Percentiles rank a stretch among this genome's conserved stretches.
phyloP scores from a whole-genome alignment of 2,888 invertebrate genomes.

The Onthophagus sagittarius region DNA sequence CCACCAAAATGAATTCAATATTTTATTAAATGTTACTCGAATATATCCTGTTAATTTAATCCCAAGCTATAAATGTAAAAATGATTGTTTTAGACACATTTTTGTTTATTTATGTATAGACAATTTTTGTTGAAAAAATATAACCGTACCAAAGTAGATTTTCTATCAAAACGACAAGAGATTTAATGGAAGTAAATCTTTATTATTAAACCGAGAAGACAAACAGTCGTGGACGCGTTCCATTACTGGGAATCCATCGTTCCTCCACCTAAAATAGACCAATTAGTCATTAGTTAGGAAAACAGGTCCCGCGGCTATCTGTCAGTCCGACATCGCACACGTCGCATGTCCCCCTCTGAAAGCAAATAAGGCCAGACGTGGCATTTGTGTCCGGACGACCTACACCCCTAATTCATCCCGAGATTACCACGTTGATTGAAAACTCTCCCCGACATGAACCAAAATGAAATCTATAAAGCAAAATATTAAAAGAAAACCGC shows the following conservation, averaged over 20 bases:
- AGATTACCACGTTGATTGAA: slow-evolving; percentile 26
- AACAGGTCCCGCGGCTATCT: slow-evolving; percentile 26
- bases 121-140: no score
- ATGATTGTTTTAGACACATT: no score
- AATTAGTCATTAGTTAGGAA: slow-evolving; percentile 26
- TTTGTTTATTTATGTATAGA: no score
- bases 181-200: not conserved
- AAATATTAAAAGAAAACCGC: not conserved
- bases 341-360: slow-evolving; percentile 25
- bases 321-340: slow-evolving; percentile 28
- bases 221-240: not conserved
- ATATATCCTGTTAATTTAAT: no score
- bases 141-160: no score
- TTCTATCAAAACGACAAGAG: no score
- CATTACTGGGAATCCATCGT: not conserved
- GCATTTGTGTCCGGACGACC: slow-evolving; percentile 27
- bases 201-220: not conserved
- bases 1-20: no score
- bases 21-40: no score
- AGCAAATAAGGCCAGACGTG: slow-evolving; percentile 32
- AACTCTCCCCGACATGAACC: slow-evolving; percentile 12
- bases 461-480: not conserved
- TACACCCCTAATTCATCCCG: slow-evolving; percentile 34
- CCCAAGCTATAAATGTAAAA: no score
- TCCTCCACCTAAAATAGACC: slow-evolving; percentile 18